phyloP scores from a whole-genome alignment of 2,113 vertebrate genomes.

The Corvus cornix region DNA sequence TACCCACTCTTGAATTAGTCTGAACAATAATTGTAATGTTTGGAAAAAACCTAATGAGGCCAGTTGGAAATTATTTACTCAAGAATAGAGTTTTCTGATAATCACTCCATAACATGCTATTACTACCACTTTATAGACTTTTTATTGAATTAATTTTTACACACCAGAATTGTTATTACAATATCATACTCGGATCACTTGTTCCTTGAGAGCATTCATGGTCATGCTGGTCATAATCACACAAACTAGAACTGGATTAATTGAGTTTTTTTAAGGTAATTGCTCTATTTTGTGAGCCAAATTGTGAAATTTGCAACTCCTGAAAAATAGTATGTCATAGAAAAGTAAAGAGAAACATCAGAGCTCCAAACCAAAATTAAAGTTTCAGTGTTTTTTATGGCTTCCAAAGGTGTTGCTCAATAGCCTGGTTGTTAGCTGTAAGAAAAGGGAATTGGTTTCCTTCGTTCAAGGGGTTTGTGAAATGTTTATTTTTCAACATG shows the following conservation, averaged over 20 bases:
- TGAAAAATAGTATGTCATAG: background rate
- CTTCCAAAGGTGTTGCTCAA: background rate
- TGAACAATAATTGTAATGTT: background rate
- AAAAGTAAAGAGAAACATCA: background rate
- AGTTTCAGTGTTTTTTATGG: background rate
- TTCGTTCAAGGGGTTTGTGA: background rate
- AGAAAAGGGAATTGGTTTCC: background rate
- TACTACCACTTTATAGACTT: background rate
- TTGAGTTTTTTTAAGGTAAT: background rate
- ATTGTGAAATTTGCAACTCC: background rate
- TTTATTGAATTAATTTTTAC: background rate
- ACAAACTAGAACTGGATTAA: background rate
- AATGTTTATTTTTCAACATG: slow-evolving; percentile 35
- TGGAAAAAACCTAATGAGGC: background rate
- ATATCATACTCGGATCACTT: background rate
- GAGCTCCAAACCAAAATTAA: background rate
- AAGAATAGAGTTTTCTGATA: background rate
- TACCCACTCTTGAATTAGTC: background rate
- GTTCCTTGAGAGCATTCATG: background rate
- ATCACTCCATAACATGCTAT: background rate
- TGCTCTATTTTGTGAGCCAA: background rate
- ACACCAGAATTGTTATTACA: background rate
- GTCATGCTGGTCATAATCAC: background rate
- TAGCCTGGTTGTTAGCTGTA: background rate
- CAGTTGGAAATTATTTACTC: background rate